Percentiles rank a stretch among this genome's conserved stretches.
Evolutionary conservation across 2,888 invertebrate species (phyloP).

Genomic region (Noctua comes): DNA sequence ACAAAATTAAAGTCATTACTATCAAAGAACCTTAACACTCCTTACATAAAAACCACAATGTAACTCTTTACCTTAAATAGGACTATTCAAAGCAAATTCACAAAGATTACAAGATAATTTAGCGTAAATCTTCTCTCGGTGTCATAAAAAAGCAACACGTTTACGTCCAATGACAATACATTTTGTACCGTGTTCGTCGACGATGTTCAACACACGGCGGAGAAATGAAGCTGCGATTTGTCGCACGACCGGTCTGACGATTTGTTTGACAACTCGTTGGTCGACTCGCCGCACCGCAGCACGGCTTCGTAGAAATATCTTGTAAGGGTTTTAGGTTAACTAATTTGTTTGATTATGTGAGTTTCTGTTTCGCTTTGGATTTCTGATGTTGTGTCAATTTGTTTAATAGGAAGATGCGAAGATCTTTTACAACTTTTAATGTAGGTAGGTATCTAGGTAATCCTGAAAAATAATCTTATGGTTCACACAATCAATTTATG

Average conservation of each 20-base stretch:
- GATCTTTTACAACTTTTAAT: not conserved
- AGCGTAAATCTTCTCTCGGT: slow-evolving; percentile 63
- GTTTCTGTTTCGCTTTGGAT: slow-evolving; percentile 58
- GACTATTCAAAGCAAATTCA: slow-evolving; percentile 63
- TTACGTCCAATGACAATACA: slow-evolving; percentile 62
- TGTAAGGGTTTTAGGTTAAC: slow-evolving; percentile 65
- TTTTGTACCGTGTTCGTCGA: slow-evolving; percentile 65
- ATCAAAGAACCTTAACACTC: not conserved
- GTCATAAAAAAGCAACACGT: slow-evolving; percentile 68
- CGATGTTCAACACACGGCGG: slow-evolving; percentile 66
- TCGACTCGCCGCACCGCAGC: slow-evolving; percentile 49
- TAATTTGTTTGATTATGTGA: slow-evolving; percentile 67
- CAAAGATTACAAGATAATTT: slow-evolving; percentile 68
- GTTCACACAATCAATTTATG: not conserved
- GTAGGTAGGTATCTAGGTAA: not conserved
- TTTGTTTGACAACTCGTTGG: slow-evolving; percentile 37
- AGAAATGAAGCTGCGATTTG: slow-evolving; percentile 63
- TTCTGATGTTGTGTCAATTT: slow-evolving; percentile 30
- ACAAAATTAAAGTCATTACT: not conserved
- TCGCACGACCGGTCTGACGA: slow-evolving; percentile 46
- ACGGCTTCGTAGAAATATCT: slow-evolving; percentile 64
- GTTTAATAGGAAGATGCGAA: not conserved
- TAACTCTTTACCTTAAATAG: slow-evolving; percentile 47
- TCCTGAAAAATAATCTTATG: not conserved
- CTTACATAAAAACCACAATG: slow-evolving; percentile 17